Evolutionary conservation across 1,140 invertebrate genomes (phyloP).

Genomic region (Drosophila chauvacae): DNA sequence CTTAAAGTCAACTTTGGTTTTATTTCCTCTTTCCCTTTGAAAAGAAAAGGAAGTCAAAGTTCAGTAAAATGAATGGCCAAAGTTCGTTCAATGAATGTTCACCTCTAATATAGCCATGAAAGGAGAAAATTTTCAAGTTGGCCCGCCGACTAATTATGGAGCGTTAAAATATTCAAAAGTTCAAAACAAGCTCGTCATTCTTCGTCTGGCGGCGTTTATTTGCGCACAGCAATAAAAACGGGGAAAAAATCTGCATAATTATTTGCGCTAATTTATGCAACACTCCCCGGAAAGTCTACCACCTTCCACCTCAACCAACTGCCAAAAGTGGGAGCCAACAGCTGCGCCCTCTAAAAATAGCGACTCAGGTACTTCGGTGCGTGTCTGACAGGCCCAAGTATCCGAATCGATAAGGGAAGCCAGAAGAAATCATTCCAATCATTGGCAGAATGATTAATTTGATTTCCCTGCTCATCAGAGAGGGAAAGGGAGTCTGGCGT

Average conservation of each 20-base stretch:
- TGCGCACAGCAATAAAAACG: slow-evolving; percentile 39
- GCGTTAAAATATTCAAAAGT: slow-evolving; percentile 62
- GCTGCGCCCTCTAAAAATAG: slow-evolving; percentile 44
- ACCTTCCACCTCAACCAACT: neutral
- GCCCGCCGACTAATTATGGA: slow-evolving; percentile 47
- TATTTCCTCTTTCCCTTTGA: neutral
- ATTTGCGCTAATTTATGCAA: slow-evolving; percentile 58
- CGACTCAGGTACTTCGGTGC: slow-evolving; percentile 21
- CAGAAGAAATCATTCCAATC: slow-evolving; percentile 42
- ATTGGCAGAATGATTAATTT: slow-evolving; percentile 73
- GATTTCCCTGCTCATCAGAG: slow-evolving; percentile 40
- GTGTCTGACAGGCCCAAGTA: slow-evolving; percentile 30
- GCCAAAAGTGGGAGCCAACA: slow-evolving; percentile 32
- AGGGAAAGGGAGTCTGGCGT: neutral
- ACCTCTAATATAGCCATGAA: slow-evolving; percentile 18
- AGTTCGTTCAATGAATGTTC: slow-evolving; percentile 29
- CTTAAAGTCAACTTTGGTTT: slow-evolving; percentile 3
- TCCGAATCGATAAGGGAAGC: slow-evolving; percentile 37
- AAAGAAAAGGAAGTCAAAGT: slow-evolving; percentile 17
- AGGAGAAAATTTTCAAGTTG: slow-evolving; percentile 25
- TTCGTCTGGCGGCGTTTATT: slow-evolving; percentile 36
- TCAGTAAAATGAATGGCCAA: slow-evolving; percentile 17
- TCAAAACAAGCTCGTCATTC: slow-evolving; percentile 43
- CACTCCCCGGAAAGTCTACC: slow-evolving; percentile 3
- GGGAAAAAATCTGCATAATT: slow-evolving; percentile 50